Conservation (phyloP, 2,113 vertebrate species). For the Malurus melanocephalus region DNA sequence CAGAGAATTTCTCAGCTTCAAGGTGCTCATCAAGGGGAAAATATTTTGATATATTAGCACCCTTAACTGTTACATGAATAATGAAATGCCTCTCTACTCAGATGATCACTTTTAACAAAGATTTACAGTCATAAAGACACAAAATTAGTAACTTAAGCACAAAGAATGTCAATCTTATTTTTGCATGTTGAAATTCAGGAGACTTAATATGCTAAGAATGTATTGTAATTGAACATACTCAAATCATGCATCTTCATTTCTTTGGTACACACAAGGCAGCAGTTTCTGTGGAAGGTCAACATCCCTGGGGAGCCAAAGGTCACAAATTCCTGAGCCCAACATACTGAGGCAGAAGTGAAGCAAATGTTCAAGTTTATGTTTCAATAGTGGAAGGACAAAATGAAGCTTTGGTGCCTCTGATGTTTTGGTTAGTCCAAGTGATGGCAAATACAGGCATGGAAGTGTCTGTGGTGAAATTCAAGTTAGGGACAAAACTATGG, state of each 20-base stretch:
- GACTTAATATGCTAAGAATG: background rate
- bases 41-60: background rate
- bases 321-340: background rate
- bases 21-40: background rate
- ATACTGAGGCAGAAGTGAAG: background rate
- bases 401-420: background rate
- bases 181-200: background rate
- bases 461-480: background rate
- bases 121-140: background rate
- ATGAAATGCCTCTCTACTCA: background rate
- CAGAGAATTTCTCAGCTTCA: background rate
- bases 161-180: background rate
- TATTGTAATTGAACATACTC: background rate
- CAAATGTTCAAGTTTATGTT: background rate
- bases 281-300: background rate
- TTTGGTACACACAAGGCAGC: background rate
- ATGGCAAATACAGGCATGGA: background rate
- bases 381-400: background rate
- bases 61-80: background rate
- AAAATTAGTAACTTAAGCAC: background rate
- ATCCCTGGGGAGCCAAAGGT: background rate
- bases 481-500: background rate
- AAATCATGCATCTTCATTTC: background rate
- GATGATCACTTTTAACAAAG: background rate
- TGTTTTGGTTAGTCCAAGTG: background rate